Percentiles rank a stretch among this genome's conserved stretches.
These are phyloP conservation scores for Calcarius lapponicus DNA, from an alignment of 2,797 vertebrate genomes.

Conservation along the genomic window DNA sequence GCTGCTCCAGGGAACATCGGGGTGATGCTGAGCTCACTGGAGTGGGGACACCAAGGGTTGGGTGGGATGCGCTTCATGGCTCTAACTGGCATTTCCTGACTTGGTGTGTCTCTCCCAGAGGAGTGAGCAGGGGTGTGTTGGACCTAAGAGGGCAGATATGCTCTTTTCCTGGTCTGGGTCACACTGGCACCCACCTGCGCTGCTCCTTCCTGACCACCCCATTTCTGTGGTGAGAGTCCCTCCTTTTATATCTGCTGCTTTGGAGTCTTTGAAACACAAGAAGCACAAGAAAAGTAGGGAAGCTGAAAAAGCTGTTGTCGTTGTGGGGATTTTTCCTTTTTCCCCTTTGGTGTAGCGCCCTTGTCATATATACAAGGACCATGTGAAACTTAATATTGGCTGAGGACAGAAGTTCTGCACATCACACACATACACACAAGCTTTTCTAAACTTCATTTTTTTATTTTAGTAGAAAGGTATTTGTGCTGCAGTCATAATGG, in stretches of 20 bases:
- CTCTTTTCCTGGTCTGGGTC: background rate
- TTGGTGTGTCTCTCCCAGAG: background rate
- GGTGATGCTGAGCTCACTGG: background rate
- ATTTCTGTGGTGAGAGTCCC: background rate
- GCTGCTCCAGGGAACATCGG: background rate
- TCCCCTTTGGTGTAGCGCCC: background rate
- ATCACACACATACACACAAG: background rate
- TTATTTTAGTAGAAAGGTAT: background rate
- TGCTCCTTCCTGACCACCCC: background rate
- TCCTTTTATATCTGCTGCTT: background rate
- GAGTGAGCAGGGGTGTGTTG: background rate
- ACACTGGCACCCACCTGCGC: background rate
- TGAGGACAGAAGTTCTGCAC: background rate
- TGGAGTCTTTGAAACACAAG: background rate
- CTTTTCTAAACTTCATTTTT: background rate
- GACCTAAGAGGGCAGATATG: background rate
- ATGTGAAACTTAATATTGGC: background rate
- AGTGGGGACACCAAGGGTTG: background rate
- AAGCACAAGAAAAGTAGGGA: background rate
- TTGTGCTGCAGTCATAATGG: background rate
- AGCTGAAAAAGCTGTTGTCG: background rate
- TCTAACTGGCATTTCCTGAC: background rate
- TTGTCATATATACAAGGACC: background rate
- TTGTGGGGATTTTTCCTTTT: rapidly evolving
- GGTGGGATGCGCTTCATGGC: rapidly evolving